Percentiles rank a stretch among this genome's conserved stretches.
These are phyloP conservation scores for Elysia chlorotica DNA, from an alignment of 1,140 invertebrate species.

Conservation along the genomic window DNA sequence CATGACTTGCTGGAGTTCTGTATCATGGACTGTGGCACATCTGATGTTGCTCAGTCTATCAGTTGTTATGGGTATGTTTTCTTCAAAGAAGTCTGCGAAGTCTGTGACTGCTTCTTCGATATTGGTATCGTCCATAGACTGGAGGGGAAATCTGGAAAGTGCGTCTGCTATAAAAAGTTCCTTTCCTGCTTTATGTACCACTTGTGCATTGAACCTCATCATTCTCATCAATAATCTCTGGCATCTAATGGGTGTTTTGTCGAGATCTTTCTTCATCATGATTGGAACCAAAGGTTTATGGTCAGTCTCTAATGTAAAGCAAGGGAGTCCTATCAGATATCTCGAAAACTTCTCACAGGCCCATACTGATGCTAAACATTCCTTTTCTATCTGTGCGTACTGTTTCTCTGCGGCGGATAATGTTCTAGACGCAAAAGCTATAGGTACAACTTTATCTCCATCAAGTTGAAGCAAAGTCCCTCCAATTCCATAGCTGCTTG, in stretches of 20 bases:
- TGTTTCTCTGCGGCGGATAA: slow-evolving; percentile 60
- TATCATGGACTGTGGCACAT: not conserved
- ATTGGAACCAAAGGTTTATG: slow-evolving; percentile 50
- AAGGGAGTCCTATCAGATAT: slow-evolving; percentile 60
- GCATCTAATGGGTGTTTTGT: not conserved
- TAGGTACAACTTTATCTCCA: slow-evolving; percentile 33
- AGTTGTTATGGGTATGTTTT: not conserved
- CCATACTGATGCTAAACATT: slow-evolving; percentile 64
- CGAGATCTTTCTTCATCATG: not conserved
- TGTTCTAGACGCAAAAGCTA: slow-evolving; percentile 60
- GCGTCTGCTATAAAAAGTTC: not conserved
- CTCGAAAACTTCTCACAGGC: slow-evolving; percentile 65
- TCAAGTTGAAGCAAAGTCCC: slow-evolving; percentile 29
- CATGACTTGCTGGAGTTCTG: not conserved
- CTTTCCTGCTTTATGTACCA: not conserved
- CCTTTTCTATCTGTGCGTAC: slow-evolving; percentile 66
- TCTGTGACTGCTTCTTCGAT: not conserved
- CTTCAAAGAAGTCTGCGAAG: not conserved
- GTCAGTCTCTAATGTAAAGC: slow-evolving; percentile 44
- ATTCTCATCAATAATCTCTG: slow-evolving; percentile 1
- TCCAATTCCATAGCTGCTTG: slow-evolving; percentile 30
- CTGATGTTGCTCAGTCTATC: not conserved
- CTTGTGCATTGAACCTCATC: not conserved
- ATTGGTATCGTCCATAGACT: not conserved
- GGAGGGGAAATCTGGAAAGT: not conserved